These are phyloP conservation scores for Dorcus hopei DNA, from an alignment of 2,888 invertebrate species.

Conservation along the genomic window DNA sequence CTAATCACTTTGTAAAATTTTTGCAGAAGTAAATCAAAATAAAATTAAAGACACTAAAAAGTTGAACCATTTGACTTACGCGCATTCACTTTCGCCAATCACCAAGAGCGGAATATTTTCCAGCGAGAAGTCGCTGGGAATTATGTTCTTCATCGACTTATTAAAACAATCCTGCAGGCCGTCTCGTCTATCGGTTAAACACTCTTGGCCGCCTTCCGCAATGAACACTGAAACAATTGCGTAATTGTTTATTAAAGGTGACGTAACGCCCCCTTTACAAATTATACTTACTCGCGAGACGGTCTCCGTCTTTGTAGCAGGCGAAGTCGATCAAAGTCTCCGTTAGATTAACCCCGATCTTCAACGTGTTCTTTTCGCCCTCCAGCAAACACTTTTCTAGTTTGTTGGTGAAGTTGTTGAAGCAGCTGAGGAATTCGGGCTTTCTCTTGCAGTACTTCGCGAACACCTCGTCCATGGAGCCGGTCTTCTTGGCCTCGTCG, in stretches of 20 bases:
- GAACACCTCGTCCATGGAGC: slow-evolving; percentile 50
- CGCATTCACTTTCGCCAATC: slow-evolving; percentile 58
- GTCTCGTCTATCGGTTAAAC: slow-evolving; percentile 60
- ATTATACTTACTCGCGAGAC: slow-evolving; percentile 67
- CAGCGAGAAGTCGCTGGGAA: slow-evolving; percentile 50
- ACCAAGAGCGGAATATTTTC: slow-evolving; percentile 58
- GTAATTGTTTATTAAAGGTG: neutral
- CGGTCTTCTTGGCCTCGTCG: slow-evolving; percentile 63
- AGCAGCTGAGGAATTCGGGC: slow-evolving; percentile 59
- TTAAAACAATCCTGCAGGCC: slow-evolving; percentile 64
- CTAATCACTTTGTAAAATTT: too few species aligned
- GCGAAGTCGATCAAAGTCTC: slow-evolving; percentile 69
- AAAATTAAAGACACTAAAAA: too few species aligned
- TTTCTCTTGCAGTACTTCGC: slow-evolving; percentile 67
- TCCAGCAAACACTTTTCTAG: slow-evolving; percentile 62
- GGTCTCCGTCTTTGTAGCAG: slow-evolving; percentile 78
- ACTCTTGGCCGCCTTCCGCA: slow-evolving; percentile 77
- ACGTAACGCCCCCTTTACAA: too few species aligned
- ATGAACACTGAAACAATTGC: slow-evolving; percentile 64
- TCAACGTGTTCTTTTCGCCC: slow-evolving; percentile 60
- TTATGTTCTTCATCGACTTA: slow-evolving; percentile 55
- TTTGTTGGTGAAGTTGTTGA: slow-evolving; percentile 56
- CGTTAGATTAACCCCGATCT: slow-evolving; percentile 63
- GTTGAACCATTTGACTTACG: slow-evolving; percentile 43
- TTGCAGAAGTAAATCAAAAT: too few species aligned